Base-by-base conservation (phyloP, 1,140 invertebrate genomes). In the Drosophila melanica region DNA sequence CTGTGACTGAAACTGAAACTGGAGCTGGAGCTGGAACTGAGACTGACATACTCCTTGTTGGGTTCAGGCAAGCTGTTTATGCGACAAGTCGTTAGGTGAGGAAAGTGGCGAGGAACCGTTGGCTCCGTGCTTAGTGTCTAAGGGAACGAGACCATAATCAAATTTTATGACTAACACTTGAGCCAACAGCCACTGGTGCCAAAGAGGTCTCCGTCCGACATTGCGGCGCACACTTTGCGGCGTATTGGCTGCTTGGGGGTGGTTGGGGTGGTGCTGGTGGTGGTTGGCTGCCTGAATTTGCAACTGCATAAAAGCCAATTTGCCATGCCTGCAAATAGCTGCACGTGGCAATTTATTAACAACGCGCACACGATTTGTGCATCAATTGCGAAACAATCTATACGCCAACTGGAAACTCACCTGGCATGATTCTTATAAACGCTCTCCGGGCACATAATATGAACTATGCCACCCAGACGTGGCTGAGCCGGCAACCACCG, bases 271-370 rank as follows among this genome's bases (percentile, higher is more conserved):
- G n/a, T n/a, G n/a, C n/a, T n/a, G n/a, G 20, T 3, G 20, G 20
- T 23, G 20, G 14, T n/a, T 39, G 42, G 57, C 30, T 20, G 57
- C 30, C n/a, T 12, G 27, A 62, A 77, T 81, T 81, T 68, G 57
- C 79, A 71, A 82, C 62, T 82, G 76, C 80, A 82, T 82, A 79
- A 84, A 82, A 79, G 80, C 71, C 80, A 82, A 82, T 82, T 82
- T 82, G 75, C 72, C 80, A 79, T 79, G 62, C 76, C 81, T 85
- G 81, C 80, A 84, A 84, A 82, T 82, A 84, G 80, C 76, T 84
- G 76, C 76, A 84, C 84, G 81, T 84, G 35, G 62, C 53, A 84
- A 70, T 55, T 70, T 66, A 66, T 66, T 65, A 65, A 42, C 68
- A 58, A 30, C n/a, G 54, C 45, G 47, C 60, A 66, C 75, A 67